Evolutionary conservation across 2,113 vertebrate genomes (phyloP).

Genomic region (Vidua chalybeata): DNA sequence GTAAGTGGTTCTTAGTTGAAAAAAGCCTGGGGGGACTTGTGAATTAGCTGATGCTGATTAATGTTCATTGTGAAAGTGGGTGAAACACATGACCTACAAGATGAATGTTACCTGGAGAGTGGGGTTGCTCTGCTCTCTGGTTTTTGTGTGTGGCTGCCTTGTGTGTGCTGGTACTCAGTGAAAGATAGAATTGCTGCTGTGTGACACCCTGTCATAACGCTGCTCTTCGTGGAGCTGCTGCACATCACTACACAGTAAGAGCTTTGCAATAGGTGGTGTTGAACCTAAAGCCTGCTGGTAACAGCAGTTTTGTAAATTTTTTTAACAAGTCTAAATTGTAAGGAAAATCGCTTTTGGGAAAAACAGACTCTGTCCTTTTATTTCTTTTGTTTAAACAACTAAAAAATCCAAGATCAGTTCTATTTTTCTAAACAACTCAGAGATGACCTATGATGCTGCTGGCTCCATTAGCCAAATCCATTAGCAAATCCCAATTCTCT

Average conservation of each 20-base stretch:
- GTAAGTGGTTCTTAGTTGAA: background rate
- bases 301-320: background rate
- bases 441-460: background rate
- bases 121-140: background rate
- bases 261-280: background rate
- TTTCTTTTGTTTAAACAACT: background rate
- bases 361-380: background rate
- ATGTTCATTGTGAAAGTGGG: background rate
- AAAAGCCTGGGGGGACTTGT: background rate
- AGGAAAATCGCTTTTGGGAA: background rate
- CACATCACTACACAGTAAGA: background rate
- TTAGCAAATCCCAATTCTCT: background rate
- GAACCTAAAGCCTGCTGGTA: background rate
- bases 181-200: background rate
- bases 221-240: background rate
- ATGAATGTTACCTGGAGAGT: background rate
- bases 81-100: background rate
- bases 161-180: background rate
- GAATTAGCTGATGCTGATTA: background rate
- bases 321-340: background rate
- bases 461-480: background rate
- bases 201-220: background rate
- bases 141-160: background rate
- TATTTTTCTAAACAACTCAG: background rate
- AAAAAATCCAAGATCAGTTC: background rate